Conservation (phyloP, 2,797 vertebrate genomes). For the Mus minutoides region DNA sequence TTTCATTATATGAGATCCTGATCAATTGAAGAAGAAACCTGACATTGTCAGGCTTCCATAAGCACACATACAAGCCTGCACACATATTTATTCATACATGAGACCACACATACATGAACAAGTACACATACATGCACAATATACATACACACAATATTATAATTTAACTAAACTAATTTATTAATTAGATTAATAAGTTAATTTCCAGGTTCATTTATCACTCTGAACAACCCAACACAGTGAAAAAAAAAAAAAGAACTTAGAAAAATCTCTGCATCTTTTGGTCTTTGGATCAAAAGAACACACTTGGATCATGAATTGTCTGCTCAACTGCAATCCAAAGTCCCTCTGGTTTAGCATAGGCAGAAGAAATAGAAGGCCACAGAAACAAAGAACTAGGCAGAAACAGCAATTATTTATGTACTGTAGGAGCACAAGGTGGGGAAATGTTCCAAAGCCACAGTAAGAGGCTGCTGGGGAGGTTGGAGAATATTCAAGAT, state of each 20-base stretch:
- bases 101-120: background rate
- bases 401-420: background rate
- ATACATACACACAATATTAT: background rate
- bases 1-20: background rate
- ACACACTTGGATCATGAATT: background rate
- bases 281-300: background rate
- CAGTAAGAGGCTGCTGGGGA: background rate
- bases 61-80: background rate
- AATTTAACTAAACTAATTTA: background rate
- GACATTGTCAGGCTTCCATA: background rate
- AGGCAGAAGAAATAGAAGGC: background rate
- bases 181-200: no score
- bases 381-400: background rate
- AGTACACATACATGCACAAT: background rate
- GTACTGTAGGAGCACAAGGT: background rate
- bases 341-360: background rate
- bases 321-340: background rate
- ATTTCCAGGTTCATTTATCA: background rate
- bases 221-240: fast-evolving
- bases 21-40: background rate
- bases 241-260: background rate
- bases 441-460: background rate
- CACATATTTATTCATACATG: background rate
- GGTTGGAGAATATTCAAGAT: background rate
- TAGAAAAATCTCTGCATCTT: background rate